Evolutionary conservation across 1,140 invertebrate species (phyloP).

Genomic region (Cephus cinctus): DNA sequence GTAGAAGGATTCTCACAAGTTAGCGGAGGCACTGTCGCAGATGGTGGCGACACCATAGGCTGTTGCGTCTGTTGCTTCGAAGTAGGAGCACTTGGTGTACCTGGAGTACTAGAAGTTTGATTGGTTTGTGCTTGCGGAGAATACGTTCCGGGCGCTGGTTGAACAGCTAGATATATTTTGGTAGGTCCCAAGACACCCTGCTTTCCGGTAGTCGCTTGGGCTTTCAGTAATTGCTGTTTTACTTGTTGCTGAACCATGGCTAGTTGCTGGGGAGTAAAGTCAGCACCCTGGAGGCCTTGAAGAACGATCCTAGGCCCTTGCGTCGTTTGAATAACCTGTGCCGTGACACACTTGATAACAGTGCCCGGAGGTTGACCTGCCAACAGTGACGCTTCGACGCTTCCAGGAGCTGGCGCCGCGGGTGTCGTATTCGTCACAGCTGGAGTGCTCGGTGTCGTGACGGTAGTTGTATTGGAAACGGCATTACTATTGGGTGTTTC

Average conservation of each 20-base stretch:
- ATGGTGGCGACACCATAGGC: constrained; percentile 33
- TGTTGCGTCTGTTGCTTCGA: constrained; percentile 22
- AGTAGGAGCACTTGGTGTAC: constrained; percentile 28
- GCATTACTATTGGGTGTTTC: constrained; percentile 3
- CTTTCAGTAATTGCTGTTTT: constrained; percentile 82
- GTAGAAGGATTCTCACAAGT: constrained; percentile 16
- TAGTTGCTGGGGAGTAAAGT: constrained; percentile 77
- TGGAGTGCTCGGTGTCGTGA: constrained; percentile 16
- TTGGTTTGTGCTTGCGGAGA: constrained; percentile 20
- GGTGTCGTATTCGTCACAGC: constrained; percentile 14
- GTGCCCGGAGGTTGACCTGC: constrained; percentile 79
- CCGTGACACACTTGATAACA: constrained; percentile 82
- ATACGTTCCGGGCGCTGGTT: constrained; percentile 59
- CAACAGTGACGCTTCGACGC: constrained; percentile 69
- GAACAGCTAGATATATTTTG: constrained; percentile 81
- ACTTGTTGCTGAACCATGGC: constrained; percentile 82
- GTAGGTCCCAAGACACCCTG: constrained; percentile 79
- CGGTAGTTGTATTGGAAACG: constrained; percentile 14
- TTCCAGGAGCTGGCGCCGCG: constrained; percentile 44
- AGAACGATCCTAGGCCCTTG: constrained; percentile 81
- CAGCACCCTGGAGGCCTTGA: constrained; percentile 77
- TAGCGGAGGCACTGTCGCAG: constrained; percentile 8
- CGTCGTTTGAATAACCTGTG: constrained; percentile 76
- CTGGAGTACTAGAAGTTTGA: constrained; percentile 19
- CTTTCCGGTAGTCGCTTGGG: constrained; percentile 78